Conservation (phyloP, 2,888 invertebrate genomes). For the Hirtodrosophila cameraria region DNA sequence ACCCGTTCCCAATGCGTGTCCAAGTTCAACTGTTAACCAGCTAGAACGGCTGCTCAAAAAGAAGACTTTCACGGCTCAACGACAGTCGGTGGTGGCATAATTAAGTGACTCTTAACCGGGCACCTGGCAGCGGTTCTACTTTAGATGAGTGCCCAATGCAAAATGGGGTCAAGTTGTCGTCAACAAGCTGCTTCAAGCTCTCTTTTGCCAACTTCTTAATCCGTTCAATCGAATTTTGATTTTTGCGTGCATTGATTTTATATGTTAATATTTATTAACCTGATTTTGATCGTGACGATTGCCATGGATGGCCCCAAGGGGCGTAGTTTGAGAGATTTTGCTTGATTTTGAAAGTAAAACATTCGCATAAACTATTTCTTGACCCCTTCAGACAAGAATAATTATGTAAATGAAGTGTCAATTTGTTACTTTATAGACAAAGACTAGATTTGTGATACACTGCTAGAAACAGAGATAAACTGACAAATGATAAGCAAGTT, state of each 20-base stretch:
- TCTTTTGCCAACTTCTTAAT: constrained; percentile 13
- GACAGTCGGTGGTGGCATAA: constrained; percentile 5
- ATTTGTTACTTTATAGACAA: neutral
- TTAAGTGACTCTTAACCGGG: constrained; percentile 60
- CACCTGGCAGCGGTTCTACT: constrained; percentile 56
- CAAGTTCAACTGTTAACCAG: constrained; percentile 50
- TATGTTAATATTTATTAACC: constrained; percentile 60
- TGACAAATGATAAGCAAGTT: neutral
- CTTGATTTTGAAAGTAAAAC: constrained; percentile 33
- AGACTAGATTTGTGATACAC: neutral
- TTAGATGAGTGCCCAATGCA: constrained; percentile 36
- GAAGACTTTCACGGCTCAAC: constrained; percentile 63
- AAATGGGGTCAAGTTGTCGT: constrained; percentile 63
- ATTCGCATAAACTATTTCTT: constrained; percentile 16
- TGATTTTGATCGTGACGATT: neutral
- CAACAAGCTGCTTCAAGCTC: constrained; percentile 25
- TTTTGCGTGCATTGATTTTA: constrained; percentile 35
- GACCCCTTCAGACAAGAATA: constrained; percentile 10
- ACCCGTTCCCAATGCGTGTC: constrained; percentile 32
- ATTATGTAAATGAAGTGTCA: constrained; percentile 18
- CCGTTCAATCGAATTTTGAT: constrained; percentile 33
- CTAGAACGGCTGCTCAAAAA: constrained; percentile 29
- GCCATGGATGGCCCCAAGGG: constrained; percentile 13
- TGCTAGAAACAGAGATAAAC: neutral
- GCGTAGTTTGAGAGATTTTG: constrained; percentile 16